Conservation (phyloP, 2,888 invertebrate species). For the Falcaria lacertinaria region DNA sequence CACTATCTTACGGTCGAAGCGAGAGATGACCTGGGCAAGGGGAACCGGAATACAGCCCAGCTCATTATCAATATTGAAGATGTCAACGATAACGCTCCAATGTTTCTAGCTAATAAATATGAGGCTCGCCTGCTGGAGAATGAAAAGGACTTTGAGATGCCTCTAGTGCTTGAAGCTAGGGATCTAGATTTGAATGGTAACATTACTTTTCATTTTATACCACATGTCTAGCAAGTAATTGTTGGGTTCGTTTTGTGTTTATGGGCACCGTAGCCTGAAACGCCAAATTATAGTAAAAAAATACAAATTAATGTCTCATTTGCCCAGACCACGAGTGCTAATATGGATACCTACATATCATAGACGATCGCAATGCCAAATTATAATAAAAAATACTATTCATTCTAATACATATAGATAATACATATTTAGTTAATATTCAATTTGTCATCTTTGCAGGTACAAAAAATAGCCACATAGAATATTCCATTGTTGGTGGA, state of each 20-base stretch:
- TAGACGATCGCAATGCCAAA: too few relatives aligned
- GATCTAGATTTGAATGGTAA: constrained; percentile 93
- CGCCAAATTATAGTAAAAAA: too few relatives aligned
- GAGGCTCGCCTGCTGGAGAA: constrained; percentile 92
- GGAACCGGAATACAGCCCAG: constrained; percentile 89
- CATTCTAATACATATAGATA: too few relatives aligned
- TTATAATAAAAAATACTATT: too few relatives aligned
- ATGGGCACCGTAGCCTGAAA: too few relatives aligned
- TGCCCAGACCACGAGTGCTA: too few relatives aligned
- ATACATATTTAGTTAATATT: constrained; percentile 3
- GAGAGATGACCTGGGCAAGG: constrained; percentile 90
- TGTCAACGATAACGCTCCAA: constrained; percentile 94
- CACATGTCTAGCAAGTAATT: too few relatives aligned
- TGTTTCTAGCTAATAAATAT: constrained; percentile 90
- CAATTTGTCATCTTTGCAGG: constrained; percentile 61
- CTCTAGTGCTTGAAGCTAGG: constrained; percentile 87
- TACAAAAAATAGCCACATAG: constrained; percentile 91
- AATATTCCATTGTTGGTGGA: constrained; percentile 88
- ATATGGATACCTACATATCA: too few relatives aligned
- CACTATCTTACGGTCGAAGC: constrained; percentile 95
- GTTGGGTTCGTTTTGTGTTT: too few relatives aligned
- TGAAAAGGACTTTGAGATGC: constrained; percentile 86
- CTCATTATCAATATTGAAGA: constrained; percentile 90
- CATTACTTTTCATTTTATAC: too few relatives aligned
- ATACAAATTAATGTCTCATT: too few relatives aligned